phyloP scores from a whole-genome alignment of 1,140 invertebrate species.

The Octopus bimaculoides region DNA sequence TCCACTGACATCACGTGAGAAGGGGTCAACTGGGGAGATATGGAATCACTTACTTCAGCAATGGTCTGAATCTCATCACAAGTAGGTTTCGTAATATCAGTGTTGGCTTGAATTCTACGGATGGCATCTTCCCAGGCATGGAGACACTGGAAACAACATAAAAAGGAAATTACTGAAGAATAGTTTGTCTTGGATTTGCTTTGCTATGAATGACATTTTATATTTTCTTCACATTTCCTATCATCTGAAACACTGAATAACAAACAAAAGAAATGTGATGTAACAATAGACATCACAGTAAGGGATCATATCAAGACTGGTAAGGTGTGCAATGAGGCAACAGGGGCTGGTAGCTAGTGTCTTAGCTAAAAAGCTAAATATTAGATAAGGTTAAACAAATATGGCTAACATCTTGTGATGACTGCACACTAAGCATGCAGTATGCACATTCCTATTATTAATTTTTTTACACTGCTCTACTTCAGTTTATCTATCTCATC shows the following conservation, averaged over 20 bases:
- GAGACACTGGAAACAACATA: constrained; percentile 56
- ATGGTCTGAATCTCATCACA: constrained; percentile 1
- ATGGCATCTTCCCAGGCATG: constrained; percentile 66
- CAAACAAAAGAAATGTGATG: no score
- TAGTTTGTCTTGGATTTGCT: not conserved
- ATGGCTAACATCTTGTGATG: no score
- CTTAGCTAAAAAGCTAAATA: no score
- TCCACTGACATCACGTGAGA: not conserved
- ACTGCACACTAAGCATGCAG: no score
- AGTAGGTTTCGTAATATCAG: constrained; percentile 12
- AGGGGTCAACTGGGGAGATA: not conserved
- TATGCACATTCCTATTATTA: no score
- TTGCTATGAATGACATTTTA: not conserved
- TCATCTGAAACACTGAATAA: not conserved
- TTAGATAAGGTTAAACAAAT: no score
- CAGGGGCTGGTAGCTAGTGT: no score
- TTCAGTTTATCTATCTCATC: no score
- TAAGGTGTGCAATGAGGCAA: no score
- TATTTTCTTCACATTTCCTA: constrained; percentile 4
- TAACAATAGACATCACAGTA: no score
- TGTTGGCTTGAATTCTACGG: constrained; percentile 46
- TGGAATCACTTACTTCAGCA: not conserved
- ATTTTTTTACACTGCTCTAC: no score
- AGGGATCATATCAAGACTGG: no score
- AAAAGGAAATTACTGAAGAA: not conserved